phyloP scores from a whole-genome alignment of 2,888 invertebrate species.

The Pollenia amentaria region DNA sequence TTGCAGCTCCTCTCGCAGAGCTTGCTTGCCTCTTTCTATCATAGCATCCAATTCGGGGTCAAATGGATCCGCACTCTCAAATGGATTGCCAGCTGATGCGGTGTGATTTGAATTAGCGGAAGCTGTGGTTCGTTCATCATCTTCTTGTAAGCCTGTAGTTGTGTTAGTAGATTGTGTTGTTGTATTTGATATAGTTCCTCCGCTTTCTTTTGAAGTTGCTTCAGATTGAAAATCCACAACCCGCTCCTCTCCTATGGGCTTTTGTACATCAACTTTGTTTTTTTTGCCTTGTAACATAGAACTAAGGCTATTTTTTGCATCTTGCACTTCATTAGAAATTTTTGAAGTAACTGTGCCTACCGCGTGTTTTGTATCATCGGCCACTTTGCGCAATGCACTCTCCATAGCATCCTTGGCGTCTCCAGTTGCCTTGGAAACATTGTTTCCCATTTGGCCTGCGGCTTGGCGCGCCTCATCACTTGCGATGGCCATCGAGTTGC shows the following conservation, averaged over 20 bases:
- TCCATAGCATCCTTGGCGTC: slow-evolving; percentile 76
- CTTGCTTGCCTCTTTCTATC: slow-evolving; percentile 77
- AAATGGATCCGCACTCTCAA: slow-evolving; percentile 74
- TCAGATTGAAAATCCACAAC: slow-evolving; percentile 61
- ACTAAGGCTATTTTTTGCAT: slow-evolving; percentile 80
- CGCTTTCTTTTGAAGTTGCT: slow-evolving; percentile 62
- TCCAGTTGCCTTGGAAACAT: slow-evolving; percentile 72
- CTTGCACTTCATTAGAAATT: slow-evolving; percentile 79
- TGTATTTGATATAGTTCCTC: slow-evolving; percentile 70
- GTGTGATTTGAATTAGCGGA: slow-evolving; percentile 83
- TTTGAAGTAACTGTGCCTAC: slow-evolving; percentile 76
- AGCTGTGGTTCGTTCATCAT: slow-evolving; percentile 84
- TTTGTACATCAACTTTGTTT: slow-evolving; percentile 75
- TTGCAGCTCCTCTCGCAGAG: slow-evolving; percentile 78
- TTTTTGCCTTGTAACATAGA: slow-evolving; percentile 80
- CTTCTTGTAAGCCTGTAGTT: slow-evolving; percentile 76
- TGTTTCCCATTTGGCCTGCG: slow-evolving; percentile 73
- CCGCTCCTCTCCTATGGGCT: slow-evolving; percentile 61
- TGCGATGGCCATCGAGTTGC: slow-evolving; percentile 46
- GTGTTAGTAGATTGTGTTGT: slow-evolving; percentile 68
- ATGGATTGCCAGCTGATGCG: slow-evolving; percentile 77
- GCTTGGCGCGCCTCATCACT: slow-evolving; percentile 66
- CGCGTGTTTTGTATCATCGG: slow-evolving; percentile 73
- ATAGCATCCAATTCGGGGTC: slow-evolving; percentile 79
- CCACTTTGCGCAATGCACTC: slow-evolving; percentile 78